Conservation (phyloP, 2,888 invertebrate genomes). For the Tyria jacobaeae region DNA sequence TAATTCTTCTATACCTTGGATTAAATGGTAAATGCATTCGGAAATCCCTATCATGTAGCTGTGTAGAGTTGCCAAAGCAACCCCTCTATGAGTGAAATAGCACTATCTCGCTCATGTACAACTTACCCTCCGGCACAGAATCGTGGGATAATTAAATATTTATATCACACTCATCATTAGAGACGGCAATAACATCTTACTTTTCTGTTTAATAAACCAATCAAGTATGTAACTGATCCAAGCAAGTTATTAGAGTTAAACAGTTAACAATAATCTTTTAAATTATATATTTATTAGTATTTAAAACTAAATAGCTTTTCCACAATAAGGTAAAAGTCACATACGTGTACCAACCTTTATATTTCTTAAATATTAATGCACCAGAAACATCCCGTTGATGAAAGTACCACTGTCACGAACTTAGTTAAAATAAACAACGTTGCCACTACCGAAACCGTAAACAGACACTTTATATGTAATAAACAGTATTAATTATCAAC, state of each 20-base stretch:
- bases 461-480: conserved; percentile 56
- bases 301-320: not conserved
- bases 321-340: not conserved
- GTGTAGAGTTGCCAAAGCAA: conserved; percentile 76
- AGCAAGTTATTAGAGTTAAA: no score
- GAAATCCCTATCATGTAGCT: conserved; percentile 66
- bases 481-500: conserved; percentile 46
- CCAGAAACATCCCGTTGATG: conserved; percentile 72
- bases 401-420: conserved; percentile 76
- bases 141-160: conserved; percentile 85
- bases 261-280: not conserved
- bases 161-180: conserved; percentile 64
- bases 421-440: conserved; percentile 71
- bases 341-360: conserved; percentile 61
- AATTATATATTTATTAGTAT: not conserved
- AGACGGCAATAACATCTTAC: conserved; percentile 51
- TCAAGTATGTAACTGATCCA: not conserved
- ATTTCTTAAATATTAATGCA: conserved; percentile 67
- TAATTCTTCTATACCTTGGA: conserved; percentile 33
- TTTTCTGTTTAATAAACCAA: conserved; percentile 23
- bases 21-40: conserved; percentile 64
- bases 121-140: conserved; percentile 71
- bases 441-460: conserved; percentile 71
- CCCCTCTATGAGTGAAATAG: conserved; percentile 72
- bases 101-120: conserved; percentile 72